Evolutionary conservation across 2,888 invertebrate genomes (phyloP).

Genomic region (Timema cristinae): DNA sequence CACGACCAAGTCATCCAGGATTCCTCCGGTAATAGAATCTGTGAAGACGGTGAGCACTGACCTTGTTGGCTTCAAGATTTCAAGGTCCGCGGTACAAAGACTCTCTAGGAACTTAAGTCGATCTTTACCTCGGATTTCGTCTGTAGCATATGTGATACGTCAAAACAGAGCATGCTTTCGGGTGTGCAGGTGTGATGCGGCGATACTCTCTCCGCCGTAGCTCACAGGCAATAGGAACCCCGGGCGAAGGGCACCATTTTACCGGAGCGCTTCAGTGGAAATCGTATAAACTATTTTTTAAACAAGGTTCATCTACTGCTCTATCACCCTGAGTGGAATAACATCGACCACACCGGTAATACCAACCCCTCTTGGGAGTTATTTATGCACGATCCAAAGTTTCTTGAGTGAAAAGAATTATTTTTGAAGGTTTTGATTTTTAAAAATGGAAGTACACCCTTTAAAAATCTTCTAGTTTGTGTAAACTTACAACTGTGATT

Average conservation of each 20-base stretch:
- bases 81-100: slow-evolving; percentile 81
- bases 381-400: no score
- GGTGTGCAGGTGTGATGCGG: slow-evolving; percentile 83
- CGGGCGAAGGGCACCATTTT: slow-evolving; percentile 94
- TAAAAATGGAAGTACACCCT: no score
- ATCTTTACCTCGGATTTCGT: slow-evolving; percentile 54
- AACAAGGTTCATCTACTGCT: slow-evolving; percentile 12
- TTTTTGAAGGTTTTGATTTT: no score
- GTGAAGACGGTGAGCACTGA: slow-evolving; percentile 87
- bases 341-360: no score
- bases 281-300: slow-evolving; percentile 77
- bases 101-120: slow-evolving; percentile 61
- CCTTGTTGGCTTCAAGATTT: slow-evolving; percentile 64
- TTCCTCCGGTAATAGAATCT: slow-evolving; percentile 75
- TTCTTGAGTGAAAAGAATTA: no score
- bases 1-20: slow-evolving; percentile 93
- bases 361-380: no score
- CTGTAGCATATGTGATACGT: slow-evolving; percentile 86
- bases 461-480: no score
- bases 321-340: no score
- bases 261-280: slow-evolving; percentile 74
- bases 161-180: slow-evolving; percentile 84
- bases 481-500: no score
- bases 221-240: slow-evolving; percentile 87
- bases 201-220: slow-evolving; percentile 72